Conservation (phyloP, 2,113 vertebrate species). For the Etheostoma cragini region DNA sequence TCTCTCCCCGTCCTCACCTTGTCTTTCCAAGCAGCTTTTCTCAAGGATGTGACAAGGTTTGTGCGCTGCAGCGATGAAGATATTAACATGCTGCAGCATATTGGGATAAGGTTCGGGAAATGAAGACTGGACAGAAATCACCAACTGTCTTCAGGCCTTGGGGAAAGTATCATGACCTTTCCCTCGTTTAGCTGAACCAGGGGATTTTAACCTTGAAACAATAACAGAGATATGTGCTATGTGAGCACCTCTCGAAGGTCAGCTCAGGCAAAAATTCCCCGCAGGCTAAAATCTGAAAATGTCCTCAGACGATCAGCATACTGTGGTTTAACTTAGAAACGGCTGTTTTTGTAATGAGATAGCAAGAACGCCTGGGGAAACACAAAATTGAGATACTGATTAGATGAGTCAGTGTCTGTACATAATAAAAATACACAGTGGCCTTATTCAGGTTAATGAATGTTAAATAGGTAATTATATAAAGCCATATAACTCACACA, state of each 20-base stretch:
- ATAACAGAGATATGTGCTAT: slow-evolving; percentile 33
- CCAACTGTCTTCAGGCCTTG: slow-evolving; percentile 39
- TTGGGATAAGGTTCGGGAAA: slow-evolving; percentile 19
- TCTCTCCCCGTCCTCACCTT: not conserved
- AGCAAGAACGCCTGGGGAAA: slow-evolving; percentile 11
- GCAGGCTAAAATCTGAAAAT: slow-evolving; percentile 39
- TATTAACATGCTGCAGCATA: slow-evolving; percentile 52
- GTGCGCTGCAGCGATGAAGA: slow-evolving; percentile 5
- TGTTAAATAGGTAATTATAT: not conserved
- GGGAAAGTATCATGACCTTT: slow-evolving; percentile 60
- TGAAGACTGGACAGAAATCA: slow-evolving; percentile 51
- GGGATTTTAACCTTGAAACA: slow-evolving; percentile 56
- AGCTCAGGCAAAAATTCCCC: slow-evolving; percentile 35
- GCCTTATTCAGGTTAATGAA: slow-evolving; percentile 11
- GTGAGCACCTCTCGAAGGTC: slow-evolving; percentile 62
- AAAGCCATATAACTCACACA: not conserved
- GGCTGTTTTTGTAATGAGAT: slow-evolving; percentile 19
- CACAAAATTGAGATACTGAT: slow-evolving; percentile 1
- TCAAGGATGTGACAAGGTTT: slow-evolving; percentile 50
- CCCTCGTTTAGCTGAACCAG: slow-evolving; percentile 43
- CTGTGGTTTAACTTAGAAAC: slow-evolving; percentile 29
- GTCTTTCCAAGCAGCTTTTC: slow-evolving; percentile 40
- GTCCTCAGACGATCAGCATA: slow-evolving; percentile 21
- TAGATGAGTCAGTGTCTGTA: not conserved
- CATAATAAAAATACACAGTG: slow-evolving; percentile 2